Evolutionary conservation across 2,888 invertebrate species (phyloP), one percentile per base, ranked within the genome.

Genomic region (Caenorhabditis sp.): DNA sequence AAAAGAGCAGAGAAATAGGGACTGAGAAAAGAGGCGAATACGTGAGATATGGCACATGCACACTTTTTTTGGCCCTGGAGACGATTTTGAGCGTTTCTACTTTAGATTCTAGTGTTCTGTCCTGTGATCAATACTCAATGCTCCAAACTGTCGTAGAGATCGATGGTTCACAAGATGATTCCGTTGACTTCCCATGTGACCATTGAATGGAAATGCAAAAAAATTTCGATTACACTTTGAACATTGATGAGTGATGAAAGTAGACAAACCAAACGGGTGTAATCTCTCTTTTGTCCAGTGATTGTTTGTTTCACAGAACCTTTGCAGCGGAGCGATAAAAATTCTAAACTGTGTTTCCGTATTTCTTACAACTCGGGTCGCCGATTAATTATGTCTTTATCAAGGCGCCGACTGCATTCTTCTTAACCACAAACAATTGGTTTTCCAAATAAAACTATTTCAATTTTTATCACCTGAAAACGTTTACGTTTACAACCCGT

Each of bases 231-330:
- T 58, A 68, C 68, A 68, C 66, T 37, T 7, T 56, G 66, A 66
- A 50, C 58, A 15, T 68, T 68, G 68, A 68, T 68, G 53, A 39
- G 53, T 58, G 58, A 58, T 58, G 22, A 52, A 22, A 68, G 22
- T 35, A 39, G 65, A 48, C 65, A 66, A 39, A 30, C 9, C n/a
- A n/a, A 45, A 55, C 48, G 15, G n/a, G 58, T 68, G 68, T 68
- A 68, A 68, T 58, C 41, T 35, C 41, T 65, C 27, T 48, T 53
- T 53, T 58, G 50, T 52, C 48, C 41, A 43, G 39, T 53, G 46
- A 32, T 66, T 66, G 55, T 55, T 56, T 56, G 30, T 48, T 66
- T 66, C 58, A 27, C 20, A 22, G 56, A 56, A 52, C 32, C 53
- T 41, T 43, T 20, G 15, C 15, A 4, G n/a, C 2, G 15, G 5